These are phyloP conservation scores for Erebia epiphron DNA, from an alignment of 2,888 invertebrate species.

Conservation along the genomic window DNA sequence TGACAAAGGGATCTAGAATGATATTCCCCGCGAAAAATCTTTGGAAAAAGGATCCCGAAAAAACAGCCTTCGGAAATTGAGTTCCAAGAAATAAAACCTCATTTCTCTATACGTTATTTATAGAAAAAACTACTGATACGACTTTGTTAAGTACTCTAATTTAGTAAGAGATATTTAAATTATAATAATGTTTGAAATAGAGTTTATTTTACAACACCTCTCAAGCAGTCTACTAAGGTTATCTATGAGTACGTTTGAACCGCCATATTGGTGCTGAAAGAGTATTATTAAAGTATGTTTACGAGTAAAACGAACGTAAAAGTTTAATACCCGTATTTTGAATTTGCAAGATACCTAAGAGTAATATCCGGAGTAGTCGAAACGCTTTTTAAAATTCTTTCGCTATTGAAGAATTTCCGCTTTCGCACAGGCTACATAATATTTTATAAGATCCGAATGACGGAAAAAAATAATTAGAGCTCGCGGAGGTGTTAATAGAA, in stretches of 20 bases:
- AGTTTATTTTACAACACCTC: not conserved
- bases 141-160: too few relatives aligned
- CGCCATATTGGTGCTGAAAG: not conserved
- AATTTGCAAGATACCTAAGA: not conserved
- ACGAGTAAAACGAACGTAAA: constrained; percentile 8
- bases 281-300: not conserved
- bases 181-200: too few relatives aligned
- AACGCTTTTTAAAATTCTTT: constrained; percentile 9
- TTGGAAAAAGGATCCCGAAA: too few relatives aligned
- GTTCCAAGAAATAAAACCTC: too few relatives aligned
- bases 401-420: not conserved
- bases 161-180: too few relatives aligned
- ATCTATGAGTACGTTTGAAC: not conserved
- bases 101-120: too few relatives aligned
- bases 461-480: not conserved
- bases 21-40: too few relatives aligned
- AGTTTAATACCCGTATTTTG: constrained; percentile 3
- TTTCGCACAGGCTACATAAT: constrained; percentile 2
- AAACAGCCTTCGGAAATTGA: too few relatives aligned
- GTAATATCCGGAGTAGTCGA: constrained; percentile 15
- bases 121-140: too few relatives aligned
- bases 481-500: not conserved
- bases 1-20: too few relatives aligned
- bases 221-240: not conserved
- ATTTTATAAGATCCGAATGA: constrained; percentile 6